A percentile compares a stretch with the other conserved stretches of the same genome.
phyloP scores from a whole-genome alignment of 2,113 vertebrate genomes.

The Petaurus breviceps region DNA sequence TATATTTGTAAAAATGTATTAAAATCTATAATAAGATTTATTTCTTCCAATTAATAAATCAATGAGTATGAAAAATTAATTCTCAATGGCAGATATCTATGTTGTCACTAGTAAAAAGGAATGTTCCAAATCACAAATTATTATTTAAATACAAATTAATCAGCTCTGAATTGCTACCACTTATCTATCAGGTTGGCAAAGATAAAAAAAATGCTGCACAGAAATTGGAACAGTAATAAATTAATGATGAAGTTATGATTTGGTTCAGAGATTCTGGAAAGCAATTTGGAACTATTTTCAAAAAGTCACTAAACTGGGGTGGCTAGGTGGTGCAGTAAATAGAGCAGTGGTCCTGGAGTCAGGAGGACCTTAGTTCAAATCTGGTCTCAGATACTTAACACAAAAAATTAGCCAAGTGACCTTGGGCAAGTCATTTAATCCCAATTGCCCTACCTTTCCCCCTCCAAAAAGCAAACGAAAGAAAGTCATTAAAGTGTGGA shows the following conservation, averaged over 20 bases:
- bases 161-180: neutral
- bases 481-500: neutral
- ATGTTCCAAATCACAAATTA: neutral
- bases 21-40: too few species aligned
- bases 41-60: too few species aligned
- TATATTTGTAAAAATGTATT: too few species aligned
- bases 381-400: too few species aligned
- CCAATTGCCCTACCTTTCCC: too few species aligned
- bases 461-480: neutral
- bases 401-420: too few species aligned
- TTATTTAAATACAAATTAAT: neutral
- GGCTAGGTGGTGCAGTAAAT: too few species aligned
- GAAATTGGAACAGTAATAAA: neutral
- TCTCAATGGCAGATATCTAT: neutral
- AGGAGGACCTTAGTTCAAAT: too few species aligned
- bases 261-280: neutral
- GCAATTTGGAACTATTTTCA: neutral
- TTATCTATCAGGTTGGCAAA: neutral
- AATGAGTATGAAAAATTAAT: neutral
- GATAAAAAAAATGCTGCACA: neutral
- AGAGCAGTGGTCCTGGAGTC: too few species aligned
- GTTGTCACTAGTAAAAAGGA: neutral
- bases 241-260: neutral
- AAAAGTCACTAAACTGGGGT: neutral
- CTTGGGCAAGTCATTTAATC: too few species aligned